phyloP scores from a whole-genome alignment of 2,113 vertebrate genomes.

The Engraulis encrasicolus region DNA sequence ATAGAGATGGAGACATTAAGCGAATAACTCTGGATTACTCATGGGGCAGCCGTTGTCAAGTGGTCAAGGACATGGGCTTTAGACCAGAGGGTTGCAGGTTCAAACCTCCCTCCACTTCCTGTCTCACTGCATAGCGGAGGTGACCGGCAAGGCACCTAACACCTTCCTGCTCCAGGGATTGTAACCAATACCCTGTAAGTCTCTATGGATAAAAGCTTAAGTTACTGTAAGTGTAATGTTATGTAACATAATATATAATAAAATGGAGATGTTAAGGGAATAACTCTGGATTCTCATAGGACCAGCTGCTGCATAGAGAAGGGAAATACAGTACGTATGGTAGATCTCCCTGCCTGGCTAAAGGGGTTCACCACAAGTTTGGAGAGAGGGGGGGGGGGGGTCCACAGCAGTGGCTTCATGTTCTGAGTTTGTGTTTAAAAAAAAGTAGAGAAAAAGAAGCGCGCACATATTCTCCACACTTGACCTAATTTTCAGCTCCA shows the following conservation, averaged over 20 bases:
- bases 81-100: no score
- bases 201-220: no score
- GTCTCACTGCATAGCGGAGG: no score
- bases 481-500: constrained; percentile 24
- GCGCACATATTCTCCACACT: not conserved
- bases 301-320: not conserved
- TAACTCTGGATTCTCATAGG: not conserved
- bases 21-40: not conserved
- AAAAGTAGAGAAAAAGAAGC: not conserved
- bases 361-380: not conserved
- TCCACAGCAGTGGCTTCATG: not conserved
- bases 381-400: no score
- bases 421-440: constrained; percentile 21
- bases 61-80: no score
- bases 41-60: not conserved
- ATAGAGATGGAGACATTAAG: not conserved
- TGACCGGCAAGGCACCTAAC: no score
- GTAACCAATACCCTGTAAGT: no score
- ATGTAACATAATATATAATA: no score
- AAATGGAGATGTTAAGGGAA: not conserved
- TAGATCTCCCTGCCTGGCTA: not conserved
- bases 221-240: no score
- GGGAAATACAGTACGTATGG: no score
- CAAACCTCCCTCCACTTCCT: no score
- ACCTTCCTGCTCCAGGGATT: no score